Evolutionary conservation across 92 coral and sea anemone species (phyloP), one percentile per base, ranked within the genome.

Genomic region (Zoanthus gigantus): DNA sequence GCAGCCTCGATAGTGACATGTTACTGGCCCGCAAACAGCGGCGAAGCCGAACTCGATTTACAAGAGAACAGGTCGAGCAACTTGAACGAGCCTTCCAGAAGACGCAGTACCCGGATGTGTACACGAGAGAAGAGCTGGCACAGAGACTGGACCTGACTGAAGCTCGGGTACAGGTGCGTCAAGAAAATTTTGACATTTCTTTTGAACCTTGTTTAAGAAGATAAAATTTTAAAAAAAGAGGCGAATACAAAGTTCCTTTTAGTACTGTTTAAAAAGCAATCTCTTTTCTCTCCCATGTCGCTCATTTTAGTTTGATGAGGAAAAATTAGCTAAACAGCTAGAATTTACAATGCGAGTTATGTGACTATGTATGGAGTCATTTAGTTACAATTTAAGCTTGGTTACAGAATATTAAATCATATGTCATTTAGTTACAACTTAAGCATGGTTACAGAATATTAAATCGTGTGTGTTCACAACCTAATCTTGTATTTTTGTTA

Each of bases 51-150:
- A 97, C 99, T 17, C 96, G 96, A 45, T 97, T 97, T 69, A 90
- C 96, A 0, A 91, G 94, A 7, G 92, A 78, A 17, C 99, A 97
- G 72, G 95, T 97, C 28, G 92, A 91, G 16, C 97, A 93, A 16
- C 95, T 97, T 17, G 99, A 97, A 85, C 94, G 94, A 83, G 99
- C 99, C 37, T 97, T 97, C 72, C 95, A 90, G 90, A 97, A 94
- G 82, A 97, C 99, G 7, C 99, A 97, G 76, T 97, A 97, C 90
- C 99, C 99, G 71, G 99, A 97, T 90, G 99, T 97, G 7, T 97
- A 93, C 89, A 97, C 99, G 30, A 84, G 99, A 60, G 99, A 97
- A 71, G 99, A 97, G 68, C 86, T 97, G 16, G 99, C 99, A 7
- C 98, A 97, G 37, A 86, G 99, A 73, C 82, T 97, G 87, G 92